Evolutionary conservation across 2,113 vertebrate genomes (phyloP).

Genomic region (Toxostoma redivivum): DNA sequence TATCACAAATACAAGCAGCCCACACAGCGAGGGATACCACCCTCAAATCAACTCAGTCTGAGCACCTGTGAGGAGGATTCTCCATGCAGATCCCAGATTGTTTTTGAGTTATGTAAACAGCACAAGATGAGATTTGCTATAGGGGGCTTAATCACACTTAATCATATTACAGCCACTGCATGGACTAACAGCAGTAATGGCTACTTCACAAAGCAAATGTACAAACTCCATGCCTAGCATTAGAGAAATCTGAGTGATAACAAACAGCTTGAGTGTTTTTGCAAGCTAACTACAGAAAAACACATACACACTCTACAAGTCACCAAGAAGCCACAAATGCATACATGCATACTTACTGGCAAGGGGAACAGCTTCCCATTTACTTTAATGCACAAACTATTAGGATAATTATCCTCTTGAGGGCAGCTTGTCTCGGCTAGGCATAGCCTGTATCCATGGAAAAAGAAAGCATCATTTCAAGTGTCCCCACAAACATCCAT

Average conservation of each 20-base stretch:
- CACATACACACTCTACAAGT: background rate
- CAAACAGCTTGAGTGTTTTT: background rate
- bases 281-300: background rate
- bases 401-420: constrained; percentile 96
- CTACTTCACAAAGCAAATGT: background rate
- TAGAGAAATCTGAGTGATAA: background rate
- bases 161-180: too few species aligned
- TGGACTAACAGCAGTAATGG: background rate
- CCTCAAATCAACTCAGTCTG: background rate
- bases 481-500: background rate
- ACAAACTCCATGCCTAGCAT: background rate
- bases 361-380: constrained; percentile 95
- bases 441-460: constrained; percentile 81
- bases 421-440: constrained; percentile 96
- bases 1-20: background rate
- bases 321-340: background rate
- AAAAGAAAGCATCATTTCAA: background rate
- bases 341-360: constrained; percentile 79
- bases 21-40: background rate
- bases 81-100: background rate
- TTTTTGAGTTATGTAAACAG: background rate
- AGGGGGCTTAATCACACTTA: background rate
- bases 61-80: background rate
- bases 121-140: background rate
- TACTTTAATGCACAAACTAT: constrained; percentile 95